These are phyloP conservation scores for Corydoras sp. DNA, from an alignment of 2,113 vertebrate species.

Conservation along the genomic window DNA sequence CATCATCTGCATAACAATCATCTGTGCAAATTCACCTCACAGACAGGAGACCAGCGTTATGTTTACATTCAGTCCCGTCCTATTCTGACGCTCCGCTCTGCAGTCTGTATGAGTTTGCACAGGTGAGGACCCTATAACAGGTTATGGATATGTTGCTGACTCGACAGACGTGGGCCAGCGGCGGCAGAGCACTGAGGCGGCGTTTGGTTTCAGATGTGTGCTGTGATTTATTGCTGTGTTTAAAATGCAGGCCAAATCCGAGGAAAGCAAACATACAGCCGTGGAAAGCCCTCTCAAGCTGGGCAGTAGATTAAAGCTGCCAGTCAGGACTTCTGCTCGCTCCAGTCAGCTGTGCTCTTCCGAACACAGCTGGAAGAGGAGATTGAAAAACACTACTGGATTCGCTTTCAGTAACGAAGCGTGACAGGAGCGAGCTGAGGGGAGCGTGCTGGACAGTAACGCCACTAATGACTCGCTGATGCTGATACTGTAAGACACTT, in stretches of 20 bases:
- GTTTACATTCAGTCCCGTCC: too few species aligned
- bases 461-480: not conserved
- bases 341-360: slow-evolving; percentile 15
- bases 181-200: slow-evolving; percentile 28
- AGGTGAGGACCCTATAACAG: slow-evolving; percentile 43
- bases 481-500: not conserved
- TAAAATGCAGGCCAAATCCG: slow-evolving; percentile 61
- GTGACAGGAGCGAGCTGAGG: not conserved
- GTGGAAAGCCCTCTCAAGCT: slow-evolving; percentile 23
- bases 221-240: slow-evolving; percentile 63
- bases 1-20: too few species aligned
- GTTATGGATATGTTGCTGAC: slow-evolving; percentile 45
- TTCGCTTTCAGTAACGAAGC: too few species aligned
- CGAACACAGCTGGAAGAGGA: slow-evolving; percentile 16
- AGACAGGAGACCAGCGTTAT: too few species aligned
- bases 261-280: slow-evolving; percentile 46
- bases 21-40: too few species aligned
- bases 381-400: slow-evolving; percentile 14
- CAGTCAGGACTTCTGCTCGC: slow-evolving; percentile 16
- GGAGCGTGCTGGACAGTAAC: not conserved
- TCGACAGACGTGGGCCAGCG: slow-evolving; percentile 35
- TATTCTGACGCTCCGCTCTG: slow-evolving; percentile 28
- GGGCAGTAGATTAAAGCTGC: slow-evolving; percentile 40
- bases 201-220: slow-evolving; percentile 40
- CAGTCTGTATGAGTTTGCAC: slow-evolving; percentile 25